Evolutionary conservation across 2,888 invertebrate species (phyloP), one percentile per base, ranked within the genome.

Genomic region (Hedya salicella): DNA sequence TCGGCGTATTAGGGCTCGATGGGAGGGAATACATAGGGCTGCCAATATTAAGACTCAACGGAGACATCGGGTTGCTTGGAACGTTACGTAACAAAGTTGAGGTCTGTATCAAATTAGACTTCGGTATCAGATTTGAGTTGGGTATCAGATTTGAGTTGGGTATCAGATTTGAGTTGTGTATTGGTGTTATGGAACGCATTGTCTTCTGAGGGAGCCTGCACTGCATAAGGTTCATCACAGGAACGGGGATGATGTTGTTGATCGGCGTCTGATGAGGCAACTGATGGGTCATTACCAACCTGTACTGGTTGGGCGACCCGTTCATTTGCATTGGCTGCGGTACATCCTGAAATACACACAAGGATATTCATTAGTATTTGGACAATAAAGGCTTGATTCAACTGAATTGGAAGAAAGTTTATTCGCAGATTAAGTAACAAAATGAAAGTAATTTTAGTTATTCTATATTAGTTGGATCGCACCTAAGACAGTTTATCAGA

Each of bases 11-110:
- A 0, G 91, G 90, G 68, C 89, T 89, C 4, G 87, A 76, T 0
- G 89, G 88, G 13, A 89, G 69, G 0, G 89, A 88, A 62, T 89
- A 89, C 80, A 88, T 85, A 0, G 88, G 85, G 63, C 88, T 89
- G 40, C 77, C 78, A 6, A 90, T 77, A 62, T 83, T 91, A 0
- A 92, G 79, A 40, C 82, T 89, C 0, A 91, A 73, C 0, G 91
- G 91, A 6, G 90, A 83, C 86, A 90, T 86, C 0, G 85, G 81
- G 60, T 82, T 81, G 40, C 63, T 73, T 17, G 69, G 59, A 16
- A 71, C 39, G 17, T 40, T 59, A 5, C 3, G 61, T 40, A 66
- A 49, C 40, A 66, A 11, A 32, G 54, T 66, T 48, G 53, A 39
- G 54, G 14, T 49, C n/a, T 50, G 25, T 19, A 66, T 66, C 14